These are phyloP conservation scores for Phyto melanocephala DNA, from an alignment of 2,888 invertebrate genomes.

Conservation along the genomic window DNA sequence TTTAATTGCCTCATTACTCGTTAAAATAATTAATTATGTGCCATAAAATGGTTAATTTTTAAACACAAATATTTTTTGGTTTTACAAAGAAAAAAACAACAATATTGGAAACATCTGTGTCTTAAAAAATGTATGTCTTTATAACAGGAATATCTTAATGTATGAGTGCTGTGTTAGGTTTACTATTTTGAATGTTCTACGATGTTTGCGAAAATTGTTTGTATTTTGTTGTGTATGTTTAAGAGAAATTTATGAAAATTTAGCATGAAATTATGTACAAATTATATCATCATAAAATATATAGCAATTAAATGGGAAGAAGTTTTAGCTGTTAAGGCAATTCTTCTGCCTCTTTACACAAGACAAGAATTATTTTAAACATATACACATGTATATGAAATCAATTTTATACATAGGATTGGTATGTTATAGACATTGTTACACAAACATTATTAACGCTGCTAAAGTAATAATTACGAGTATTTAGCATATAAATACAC, in stretches of 20 bases:
- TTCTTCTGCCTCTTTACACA: background rate
- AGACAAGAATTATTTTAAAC: background rate
- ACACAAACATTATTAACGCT: background rate
- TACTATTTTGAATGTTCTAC: background rate
- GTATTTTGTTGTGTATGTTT: background rate
- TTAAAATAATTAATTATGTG: constrained; percentile 38
- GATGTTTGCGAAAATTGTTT: background rate
- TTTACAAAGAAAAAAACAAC: background rate
- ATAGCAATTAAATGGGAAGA: constrained; percentile 13
- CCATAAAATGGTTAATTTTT: constrained; percentile 25
- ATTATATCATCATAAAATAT: constrained; percentile 31
- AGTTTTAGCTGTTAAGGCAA: constrained; percentile 7
- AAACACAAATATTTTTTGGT: constrained; percentile 11
- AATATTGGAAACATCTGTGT: constrained; percentile 30
- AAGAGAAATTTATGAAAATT: constrained; percentile 25
- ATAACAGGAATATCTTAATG: background rate
- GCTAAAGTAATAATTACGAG: constrained; percentile 42
- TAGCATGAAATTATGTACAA: constrained; percentile 26
- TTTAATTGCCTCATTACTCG: constrained; percentile 14
- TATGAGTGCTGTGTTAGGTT: background rate
- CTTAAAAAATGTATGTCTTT: constrained; percentile 15
- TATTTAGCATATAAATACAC: constrained; percentile 17
- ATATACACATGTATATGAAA: background rate
- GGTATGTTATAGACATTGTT: background rate
- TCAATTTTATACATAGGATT: background rate